Conservation (phyloP, 2,113 vertebrate genomes). For the Dipodomys stephensi region DNA sequence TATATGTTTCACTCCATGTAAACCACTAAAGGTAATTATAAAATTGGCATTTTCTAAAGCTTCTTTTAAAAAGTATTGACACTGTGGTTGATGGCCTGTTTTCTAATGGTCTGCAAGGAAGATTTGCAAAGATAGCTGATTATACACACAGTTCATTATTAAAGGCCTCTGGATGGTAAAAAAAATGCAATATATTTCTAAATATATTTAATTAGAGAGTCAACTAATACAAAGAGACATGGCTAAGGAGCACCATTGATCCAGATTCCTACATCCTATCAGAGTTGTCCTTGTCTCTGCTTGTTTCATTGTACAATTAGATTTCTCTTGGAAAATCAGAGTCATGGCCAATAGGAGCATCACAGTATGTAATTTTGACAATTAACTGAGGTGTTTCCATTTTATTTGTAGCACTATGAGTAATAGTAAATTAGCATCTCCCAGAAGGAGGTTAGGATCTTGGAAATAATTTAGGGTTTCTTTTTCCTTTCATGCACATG, state of each 20-base stretch:
- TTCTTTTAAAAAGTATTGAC: conserved; percentile 67
- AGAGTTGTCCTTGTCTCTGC: not conserved
- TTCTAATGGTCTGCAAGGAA: conserved; percentile 30
- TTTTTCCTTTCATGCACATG: not conserved
- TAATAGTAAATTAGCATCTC: not conserved
- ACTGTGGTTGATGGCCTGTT: conserved; percentile 52
- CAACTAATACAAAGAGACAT: conserved; percentile 1
- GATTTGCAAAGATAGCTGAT: conserved; percentile 56
- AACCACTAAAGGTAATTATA: conserved; percentile 60
- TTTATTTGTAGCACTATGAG: conserved; percentile 5
- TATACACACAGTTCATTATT: conserved; percentile 46
- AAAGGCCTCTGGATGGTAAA: conserved; percentile 39
- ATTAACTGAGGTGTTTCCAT: not conserved
- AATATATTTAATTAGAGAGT: conserved; percentile 58
- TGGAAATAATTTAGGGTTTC: not conserved
- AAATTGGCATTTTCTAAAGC: conserved; percentile 54
- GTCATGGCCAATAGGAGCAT: not conserved
- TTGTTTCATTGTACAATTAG: not conserved
- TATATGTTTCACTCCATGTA: conserved; percentile 47
- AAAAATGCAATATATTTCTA: conserved; percentile 55
- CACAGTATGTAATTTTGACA: not conserved
- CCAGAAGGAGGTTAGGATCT: not conserved
- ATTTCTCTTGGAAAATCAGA: not conserved
- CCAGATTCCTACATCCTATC: not conserved
- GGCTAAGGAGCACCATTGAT: conserved; percentile 24